phyloP scores from a whole-genome alignment of 2,888 invertebrate species.

The Chaetogeoica ovagalla region DNA sequence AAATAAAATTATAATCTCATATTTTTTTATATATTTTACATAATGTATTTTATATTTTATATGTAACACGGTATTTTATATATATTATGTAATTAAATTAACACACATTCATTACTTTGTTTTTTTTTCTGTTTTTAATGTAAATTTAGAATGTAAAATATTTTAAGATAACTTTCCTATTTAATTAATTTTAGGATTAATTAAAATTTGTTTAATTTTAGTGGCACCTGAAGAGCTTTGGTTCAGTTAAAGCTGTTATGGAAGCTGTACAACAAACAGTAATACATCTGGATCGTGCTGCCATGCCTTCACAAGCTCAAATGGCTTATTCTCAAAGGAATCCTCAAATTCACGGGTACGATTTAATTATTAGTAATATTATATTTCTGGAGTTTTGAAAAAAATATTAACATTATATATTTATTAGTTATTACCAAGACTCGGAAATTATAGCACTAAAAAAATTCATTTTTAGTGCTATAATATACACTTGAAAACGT shows the following conservation, averaged over 20 bases:
- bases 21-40: too few species aligned
- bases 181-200: neutral
- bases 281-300: conserved; percentile 56
- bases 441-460: too few species aligned
- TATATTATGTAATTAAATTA: too few species aligned
- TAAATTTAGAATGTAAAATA: too few species aligned
- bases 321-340: conserved; percentile 58
- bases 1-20: too few species aligned
- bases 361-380: neutral
- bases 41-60: too few species aligned
- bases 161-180: neutral
- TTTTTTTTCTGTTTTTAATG: too few species aligned
- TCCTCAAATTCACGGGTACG: conserved; percentile 58
- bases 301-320: conserved; percentile 58
- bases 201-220: conserved; percentile 5
- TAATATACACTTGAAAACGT: too few species aligned
- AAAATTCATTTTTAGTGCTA: too few species aligned
- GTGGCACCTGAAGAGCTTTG: conserved; percentile 41
- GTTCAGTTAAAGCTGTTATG: conserved; percentile 50
- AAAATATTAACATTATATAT: neutral
- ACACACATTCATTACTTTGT: too few species aligned
- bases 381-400: neutral
- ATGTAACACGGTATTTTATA: too few species aligned
- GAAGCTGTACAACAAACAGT: conserved; percentile 52
- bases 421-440: too few species aligned